phyloP scores from a whole-genome alignment of 2,113 vertebrate genomes.

The Vireo altiloquus region DNA sequence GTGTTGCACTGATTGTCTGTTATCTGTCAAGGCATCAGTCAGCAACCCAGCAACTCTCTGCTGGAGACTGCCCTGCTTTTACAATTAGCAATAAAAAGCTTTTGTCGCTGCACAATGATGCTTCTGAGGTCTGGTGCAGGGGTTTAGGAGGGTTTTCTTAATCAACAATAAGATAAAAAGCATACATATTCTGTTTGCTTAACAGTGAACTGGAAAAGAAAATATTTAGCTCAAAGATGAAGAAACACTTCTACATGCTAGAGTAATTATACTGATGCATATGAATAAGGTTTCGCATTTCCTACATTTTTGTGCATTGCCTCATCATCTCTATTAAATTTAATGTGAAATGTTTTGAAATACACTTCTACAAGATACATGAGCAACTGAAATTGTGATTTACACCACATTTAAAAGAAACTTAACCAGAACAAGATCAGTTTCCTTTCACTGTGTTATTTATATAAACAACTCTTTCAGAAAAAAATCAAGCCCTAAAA shows the following conservation, averaged over 20 bases:
- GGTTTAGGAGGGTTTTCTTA: conserved; percentile 18
- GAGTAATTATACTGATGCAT: neutral
- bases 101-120: conserved; percentile 44
- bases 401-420: neutral
- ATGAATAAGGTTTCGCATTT: neutral
- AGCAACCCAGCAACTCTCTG: conserved; percentile 45
- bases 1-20: conserved; percentile 5
- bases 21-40: conserved; percentile 61
- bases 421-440: neutral
- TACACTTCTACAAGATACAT: neutral
- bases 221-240: neutral
- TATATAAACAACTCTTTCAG: neutral
- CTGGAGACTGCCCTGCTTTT: conserved; percentile 45
- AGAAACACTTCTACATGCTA: neutral
- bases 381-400: neutral
- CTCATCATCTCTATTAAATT: neutral
- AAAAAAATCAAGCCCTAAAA: neutral
- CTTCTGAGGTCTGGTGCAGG: conserved; percentile 19
- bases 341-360: neutral
- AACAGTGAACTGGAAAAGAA: conserved; percentile 1
- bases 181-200: conserved; percentile 16
- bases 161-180: conserved; percentile 27
- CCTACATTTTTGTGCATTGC: neutral
- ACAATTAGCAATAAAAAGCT: conserved; percentile 46
- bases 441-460: neutral